Evolutionary conservation across 2,113 vertebrate species (phyloP).

Genomic region (Salvator merianae): DNA sequence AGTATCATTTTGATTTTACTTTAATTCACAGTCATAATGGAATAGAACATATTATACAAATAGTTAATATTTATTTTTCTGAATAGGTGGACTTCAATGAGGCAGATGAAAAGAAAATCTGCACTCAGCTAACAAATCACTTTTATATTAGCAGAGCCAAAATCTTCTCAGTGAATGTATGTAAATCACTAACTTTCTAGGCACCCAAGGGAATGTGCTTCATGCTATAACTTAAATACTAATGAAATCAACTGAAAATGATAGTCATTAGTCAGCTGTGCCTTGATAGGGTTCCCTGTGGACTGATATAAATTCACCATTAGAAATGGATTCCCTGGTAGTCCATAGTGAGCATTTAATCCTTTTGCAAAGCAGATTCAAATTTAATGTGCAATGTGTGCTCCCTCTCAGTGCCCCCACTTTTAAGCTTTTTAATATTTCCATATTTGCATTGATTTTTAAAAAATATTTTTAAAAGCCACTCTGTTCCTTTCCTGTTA

Average conservation of each 20-base stretch:
- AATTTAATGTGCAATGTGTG: conserved; percentile 64
- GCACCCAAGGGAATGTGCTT: conserved; percentile 61
- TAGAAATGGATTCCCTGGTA: conserved; percentile 65
- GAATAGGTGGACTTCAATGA: conserved; percentile 51
- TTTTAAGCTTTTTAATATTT: conserved; percentile 55
- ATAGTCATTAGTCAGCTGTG: conserved; percentile 72
- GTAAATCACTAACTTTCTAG: conserved; percentile 70
- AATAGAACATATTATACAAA: conserved; percentile 48
- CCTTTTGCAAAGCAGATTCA: conserved; percentile 66
- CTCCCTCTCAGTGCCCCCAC: neutral
- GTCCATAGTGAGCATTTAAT: conserved; percentile 62
- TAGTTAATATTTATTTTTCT: conserved; percentile 69
- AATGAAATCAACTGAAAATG: conserved; percentile 78
- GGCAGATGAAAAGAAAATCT: conserved; percentile 42
- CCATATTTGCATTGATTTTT: conserved; percentile 33
- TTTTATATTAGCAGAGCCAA: conserved; percentile 68
- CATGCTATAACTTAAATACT: conserved; percentile 73
- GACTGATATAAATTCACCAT: conserved; percentile 68
- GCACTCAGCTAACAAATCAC: conserved; percentile 52
- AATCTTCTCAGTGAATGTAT: conserved; percentile 56
- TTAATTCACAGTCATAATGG: conserved; percentile 41
- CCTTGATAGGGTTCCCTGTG: conserved; percentile 64
- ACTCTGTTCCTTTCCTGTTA: conserved; percentile 30
- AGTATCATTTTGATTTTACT: conserved; percentile 49
- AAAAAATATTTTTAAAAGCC: conserved; percentile 61